These are phyloP conservation scores for Catonia carolina DNA, from an alignment of 2,888 invertebrate genomes.

Conservation along the genomic window DNA sequence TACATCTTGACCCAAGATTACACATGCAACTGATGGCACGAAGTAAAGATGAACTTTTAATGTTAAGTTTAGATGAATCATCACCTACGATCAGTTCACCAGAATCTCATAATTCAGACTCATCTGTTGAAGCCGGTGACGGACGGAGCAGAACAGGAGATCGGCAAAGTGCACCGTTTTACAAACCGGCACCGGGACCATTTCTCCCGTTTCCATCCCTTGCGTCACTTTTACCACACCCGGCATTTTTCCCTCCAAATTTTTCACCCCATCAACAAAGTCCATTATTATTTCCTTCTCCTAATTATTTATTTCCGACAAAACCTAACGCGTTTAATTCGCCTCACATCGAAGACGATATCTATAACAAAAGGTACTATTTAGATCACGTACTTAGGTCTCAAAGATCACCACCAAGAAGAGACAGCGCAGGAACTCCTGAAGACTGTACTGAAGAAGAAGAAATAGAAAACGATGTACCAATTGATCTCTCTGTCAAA, in stretches of 20 bases:
- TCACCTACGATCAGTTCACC: constrained; percentile 73
- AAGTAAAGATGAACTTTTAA: constrained; percentile 28
- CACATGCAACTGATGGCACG: constrained; percentile 28
- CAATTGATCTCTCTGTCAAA: constrained; percentile 45
- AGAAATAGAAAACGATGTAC: constrained; percentile 39
- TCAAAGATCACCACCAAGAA: constrained; percentile 40
- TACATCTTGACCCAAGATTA: constrained; percentile 22
- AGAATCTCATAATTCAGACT: constrained; percentile 76
- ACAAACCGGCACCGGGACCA: constrained; percentile 20
- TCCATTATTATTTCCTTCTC: constrained; percentile 15
- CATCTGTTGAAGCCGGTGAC: constrained; percentile 50
- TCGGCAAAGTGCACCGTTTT: constrained; percentile 14
- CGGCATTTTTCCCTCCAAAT: constrained; percentile 34
- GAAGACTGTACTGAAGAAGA: neutral
- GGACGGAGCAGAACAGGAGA: constrained; percentile 13
- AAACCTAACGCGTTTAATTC: constrained; percentile 28
- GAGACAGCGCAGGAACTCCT: constrained; percentile 38
- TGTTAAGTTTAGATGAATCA: constrained; percentile 34
- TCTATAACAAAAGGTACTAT: constrained; percentile 29
- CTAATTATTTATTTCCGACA: constrained; percentile 12
- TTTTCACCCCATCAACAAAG: constrained; percentile 24
- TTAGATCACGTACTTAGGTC: constrained; percentile 21
- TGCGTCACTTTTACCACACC: constrained; percentile 29
- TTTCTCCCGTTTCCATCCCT: constrained; percentile 28
- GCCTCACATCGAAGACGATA: constrained; percentile 36